These are phyloP conservation scores for Catharus bicknelli DNA, from an alignment of 2,113 vertebrate genomes.

Conservation along the genomic window DNA sequence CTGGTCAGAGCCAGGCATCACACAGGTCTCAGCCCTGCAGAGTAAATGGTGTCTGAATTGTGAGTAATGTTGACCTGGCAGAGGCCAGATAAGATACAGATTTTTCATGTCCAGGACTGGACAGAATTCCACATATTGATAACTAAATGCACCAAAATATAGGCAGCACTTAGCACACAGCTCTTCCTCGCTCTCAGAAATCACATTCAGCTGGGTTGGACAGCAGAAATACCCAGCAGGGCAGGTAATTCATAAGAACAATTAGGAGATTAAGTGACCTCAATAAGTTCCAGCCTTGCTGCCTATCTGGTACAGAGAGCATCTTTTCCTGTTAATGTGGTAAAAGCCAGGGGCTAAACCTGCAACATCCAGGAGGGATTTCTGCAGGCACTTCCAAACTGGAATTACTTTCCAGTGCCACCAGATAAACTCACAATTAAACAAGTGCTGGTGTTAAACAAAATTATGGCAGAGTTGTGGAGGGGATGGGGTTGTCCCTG, in stretches of 20 bases:
- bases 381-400: neutral
- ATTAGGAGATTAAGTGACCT: slow-evolving; percentile 9
- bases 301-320: neutral
- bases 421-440: neutral
- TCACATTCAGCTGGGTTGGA: neutral
- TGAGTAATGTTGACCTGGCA: slow-evolving; percentile 70
- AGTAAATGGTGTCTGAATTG: slow-evolving; percentile 68
- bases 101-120: slow-evolving; percentile 55
- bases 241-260: neutral
- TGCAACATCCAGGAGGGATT: neutral
- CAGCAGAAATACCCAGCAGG: neutral
- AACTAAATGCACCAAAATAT: slow-evolving; percentile 30
- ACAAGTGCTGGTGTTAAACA: neutral
- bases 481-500: neutral
- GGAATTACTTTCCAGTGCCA: neutral
- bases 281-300: neutral
- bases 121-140: slow-evolving; percentile 59
- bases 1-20: slow-evolving; percentile 70
- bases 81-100: slow-evolving; percentile 57
- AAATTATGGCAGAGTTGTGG: neutral
- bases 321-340: neutral
- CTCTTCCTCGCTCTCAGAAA: neutral
- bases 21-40: slow-evolving; percentile 61
- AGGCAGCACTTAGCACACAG: neutral
- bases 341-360: neutral